Conservation (phyloP, 2,113 vertebrate genomes). For the Megaleporinus macrocephalus region DNA sequence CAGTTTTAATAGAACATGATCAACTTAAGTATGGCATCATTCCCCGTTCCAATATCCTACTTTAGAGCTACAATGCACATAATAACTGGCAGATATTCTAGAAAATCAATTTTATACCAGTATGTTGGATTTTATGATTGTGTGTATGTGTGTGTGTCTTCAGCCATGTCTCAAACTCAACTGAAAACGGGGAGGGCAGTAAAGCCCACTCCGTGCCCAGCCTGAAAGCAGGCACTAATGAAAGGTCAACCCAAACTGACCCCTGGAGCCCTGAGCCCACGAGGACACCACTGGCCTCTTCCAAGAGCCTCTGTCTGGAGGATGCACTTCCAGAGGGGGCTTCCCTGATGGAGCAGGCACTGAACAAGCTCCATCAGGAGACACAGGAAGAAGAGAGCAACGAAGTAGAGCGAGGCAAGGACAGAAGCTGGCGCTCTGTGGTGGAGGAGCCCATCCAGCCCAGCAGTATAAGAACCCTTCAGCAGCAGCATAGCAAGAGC, state of each 20-base stretch:
- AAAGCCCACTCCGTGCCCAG: conserved; percentile 43
- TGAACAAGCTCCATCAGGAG: conserved; percentile 61
- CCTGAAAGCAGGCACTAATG: conserved; percentile 57
- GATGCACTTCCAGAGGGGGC: conserved; percentile 65
- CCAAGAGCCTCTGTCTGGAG: conserved; percentile 71
- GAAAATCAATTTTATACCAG: no score
- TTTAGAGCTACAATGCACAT: no score
- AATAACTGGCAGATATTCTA: no score
- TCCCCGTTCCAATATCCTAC: no score
- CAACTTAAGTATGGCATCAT: no score
- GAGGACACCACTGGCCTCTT: conserved; percentile 40
- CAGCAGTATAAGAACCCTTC: conserved; percentile 60
- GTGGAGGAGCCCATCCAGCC: conserved; percentile 74
- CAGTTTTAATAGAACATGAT: no score
- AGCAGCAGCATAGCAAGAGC: conserved; percentile 69
- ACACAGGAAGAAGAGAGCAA: conserved; percentile 65
- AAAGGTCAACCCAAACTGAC: conserved; percentile 77
- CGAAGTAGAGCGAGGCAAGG: conserved; percentile 63
- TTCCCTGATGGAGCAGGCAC: conserved; percentile 34
- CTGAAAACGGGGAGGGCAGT: conserved; percentile 66
- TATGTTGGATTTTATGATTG: conserved; percentile 2
- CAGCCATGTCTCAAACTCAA: conserved; percentile 67
- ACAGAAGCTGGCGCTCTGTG: conserved; percentile 60
- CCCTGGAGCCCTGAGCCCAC: conserved; percentile 33
- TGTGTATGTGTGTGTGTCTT: conserved; percentile 56